Evolutionary conservation across 2,888 invertebrate genomes (phyloP), one percentile per base, ranked within the genome.

Genomic region (Hirtodrosophila confusa): DNA sequence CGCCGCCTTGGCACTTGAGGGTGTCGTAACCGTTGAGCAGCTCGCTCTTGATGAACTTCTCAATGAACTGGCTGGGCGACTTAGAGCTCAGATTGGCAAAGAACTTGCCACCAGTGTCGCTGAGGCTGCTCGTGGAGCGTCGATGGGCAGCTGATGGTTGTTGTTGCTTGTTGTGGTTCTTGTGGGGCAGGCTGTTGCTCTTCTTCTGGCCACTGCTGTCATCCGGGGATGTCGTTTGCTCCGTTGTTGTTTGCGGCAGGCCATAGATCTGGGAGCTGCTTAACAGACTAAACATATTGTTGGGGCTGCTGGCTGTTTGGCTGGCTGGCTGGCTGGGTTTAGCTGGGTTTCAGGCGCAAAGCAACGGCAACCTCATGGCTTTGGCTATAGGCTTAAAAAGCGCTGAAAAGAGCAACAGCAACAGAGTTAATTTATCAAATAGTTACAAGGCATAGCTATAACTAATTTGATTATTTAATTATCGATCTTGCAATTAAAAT

Each of bases 261-360:
- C 89, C 90, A 88, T 91, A 90, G 72, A 90, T 89, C 78, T 90
- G 90, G 44, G 90, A 88, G 57, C 88, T 87, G 79, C 88, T 90
- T 10, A 90, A 79, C 72, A 91, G 86, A 72, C 90, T 88, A 69
- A 91, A 91, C 91, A 91, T 91, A 64, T 75, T 75, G 75, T 54
- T 51, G 39, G 65, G 49, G 24, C 29, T 70, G 27, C 58, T 62
- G 68, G n/a, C n/a, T n/a, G n/a, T n/a, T 62, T 68, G 68, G 58
- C 61, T 68, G 69, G 60, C 63, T 56, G 31, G 33, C 40, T 58
- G 66, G 37, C 41, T 51, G 45, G 24, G 31, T 31, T 12, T 31
- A n/a, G 17, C n/a, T 27, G 27, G 53, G 50, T 49, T 37, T 49
- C 60, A 65, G 65, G 41, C 65, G 44, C 49, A 27, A 9, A 39